These are phyloP conservation scores for Torymus aiolomorphi DNA, from an alignment of 2,888 invertebrate species.

Conservation along the genomic window DNA sequence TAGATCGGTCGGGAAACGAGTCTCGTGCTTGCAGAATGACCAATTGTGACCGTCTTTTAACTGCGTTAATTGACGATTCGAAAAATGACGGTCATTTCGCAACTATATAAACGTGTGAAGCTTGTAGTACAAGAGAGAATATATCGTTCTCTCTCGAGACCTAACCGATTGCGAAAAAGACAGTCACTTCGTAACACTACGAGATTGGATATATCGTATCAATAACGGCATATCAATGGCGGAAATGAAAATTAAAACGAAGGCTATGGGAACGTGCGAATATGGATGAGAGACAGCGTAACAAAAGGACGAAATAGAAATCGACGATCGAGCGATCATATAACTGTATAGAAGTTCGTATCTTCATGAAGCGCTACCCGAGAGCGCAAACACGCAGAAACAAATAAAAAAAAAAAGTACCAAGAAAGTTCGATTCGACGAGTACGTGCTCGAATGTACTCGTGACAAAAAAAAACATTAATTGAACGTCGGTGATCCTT, in stretches of 20 bases:
- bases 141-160: too few species aligned
- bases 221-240: conserved; percentile 51
- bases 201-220: conserved; percentile 28
- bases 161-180: not conserved
- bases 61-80: too few species aligned
- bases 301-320: conserved; percentile 2
- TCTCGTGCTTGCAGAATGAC: too few species aligned
- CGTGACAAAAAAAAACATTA: not conserved
- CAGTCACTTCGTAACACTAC: not conserved
- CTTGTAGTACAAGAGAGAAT: too few species aligned
- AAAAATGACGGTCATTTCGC: too few species aligned
- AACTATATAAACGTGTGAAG: too few species aligned
- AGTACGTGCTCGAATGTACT: not conserved
- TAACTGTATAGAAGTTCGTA: conserved; percentile 11
- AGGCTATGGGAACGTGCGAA: not conserved
- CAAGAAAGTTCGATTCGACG: conserved; percentile 46
- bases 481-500: conserved; percentile 24
- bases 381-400: not conserved
- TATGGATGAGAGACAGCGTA: not conserved
- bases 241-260: not conserved
- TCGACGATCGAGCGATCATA: conserved; percentile 31
- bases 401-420: conserved; percentile 18
- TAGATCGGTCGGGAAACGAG: not conserved
- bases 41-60: too few species aligned
- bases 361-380: not conserved